Conservation (phyloP, 2,888 invertebrate genomes). For the Philhelius pedissequus region DNA sequence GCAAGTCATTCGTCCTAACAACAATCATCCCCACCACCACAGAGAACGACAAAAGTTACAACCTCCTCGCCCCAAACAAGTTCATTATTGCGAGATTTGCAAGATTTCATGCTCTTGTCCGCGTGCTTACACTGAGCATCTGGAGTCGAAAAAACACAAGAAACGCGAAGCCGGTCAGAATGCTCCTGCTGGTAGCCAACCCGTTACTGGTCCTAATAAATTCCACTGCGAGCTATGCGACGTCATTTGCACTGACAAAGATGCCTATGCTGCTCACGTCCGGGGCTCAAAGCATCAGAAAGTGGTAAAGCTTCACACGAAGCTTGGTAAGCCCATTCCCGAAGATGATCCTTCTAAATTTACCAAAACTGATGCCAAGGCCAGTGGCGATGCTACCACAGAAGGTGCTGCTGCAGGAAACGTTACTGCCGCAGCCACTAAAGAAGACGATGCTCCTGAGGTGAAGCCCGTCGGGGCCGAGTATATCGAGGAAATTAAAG, state of each 20-base stretch:
- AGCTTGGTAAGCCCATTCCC: slow-evolving; percentile 96
- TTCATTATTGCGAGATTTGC: slow-evolving; percentile 98
- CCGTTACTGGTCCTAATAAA: slow-evolving; percentile 81
- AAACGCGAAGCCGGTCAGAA: slow-evolving; percentile 93
- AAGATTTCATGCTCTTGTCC: slow-evolving; percentile 97
- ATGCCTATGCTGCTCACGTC: slow-evolving; percentile 97
- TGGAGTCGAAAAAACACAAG: slow-evolving; percentile 98
- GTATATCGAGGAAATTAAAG: slow-evolving; percentile 96
- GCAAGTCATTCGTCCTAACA: slow-evolving; percentile 78
- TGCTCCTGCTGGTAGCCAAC: slow-evolving; percentile 82
- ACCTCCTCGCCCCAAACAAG: slow-evolving; percentile 87
- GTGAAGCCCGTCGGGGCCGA: slow-evolving; percentile 95
- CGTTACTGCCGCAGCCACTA: slow-evolving; percentile 46
- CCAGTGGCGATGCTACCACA: neutral
- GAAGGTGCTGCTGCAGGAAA: neutral
- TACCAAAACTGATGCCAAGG: slow-evolving; percentile 71
- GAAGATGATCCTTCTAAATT: slow-evolving; percentile 93
- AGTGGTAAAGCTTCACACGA: slow-evolving; percentile 95
- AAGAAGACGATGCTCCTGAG: slow-evolving; percentile 81
- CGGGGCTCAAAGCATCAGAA: slow-evolving; percentile 97
- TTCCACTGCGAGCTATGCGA: slow-evolving; percentile 95
- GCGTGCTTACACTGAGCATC: slow-evolving; percentile 93
- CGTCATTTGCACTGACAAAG: slow-evolving; percentile 98
- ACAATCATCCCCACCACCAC: slow-evolving; percentile 78
- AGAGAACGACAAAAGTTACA: slow-evolving; percentile 71